Conservation (phyloP, 1,140 invertebrate genomes). For the Paramacrobiotus metropolitanus region DNA sequence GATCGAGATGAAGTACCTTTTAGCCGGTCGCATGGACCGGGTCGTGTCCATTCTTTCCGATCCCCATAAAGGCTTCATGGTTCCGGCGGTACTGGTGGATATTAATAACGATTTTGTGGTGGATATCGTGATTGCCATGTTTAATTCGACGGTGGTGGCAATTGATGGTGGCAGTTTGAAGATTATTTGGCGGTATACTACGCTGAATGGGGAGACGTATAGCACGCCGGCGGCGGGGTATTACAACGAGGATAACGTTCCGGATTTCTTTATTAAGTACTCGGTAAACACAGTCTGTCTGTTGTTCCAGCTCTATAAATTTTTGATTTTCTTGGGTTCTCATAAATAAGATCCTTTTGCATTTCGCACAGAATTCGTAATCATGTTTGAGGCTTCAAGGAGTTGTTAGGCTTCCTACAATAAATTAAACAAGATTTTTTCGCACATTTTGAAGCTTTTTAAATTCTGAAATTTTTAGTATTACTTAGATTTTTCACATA, state of each 20-base stretch:
- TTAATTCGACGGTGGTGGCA: slow-evolving; percentile 44
- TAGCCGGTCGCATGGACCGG: slow-evolving; percentile 28
- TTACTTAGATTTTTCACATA: no score
- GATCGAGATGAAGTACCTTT: slow-evolving; percentile 31
- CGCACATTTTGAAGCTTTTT: no score
- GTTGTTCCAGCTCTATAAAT: no score
- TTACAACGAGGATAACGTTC: slow-evolving; percentile 52
- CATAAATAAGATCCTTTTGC: no score
- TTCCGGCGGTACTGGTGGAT: slow-evolving; percentile 44
- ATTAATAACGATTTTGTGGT: slow-evolving; percentile 42
- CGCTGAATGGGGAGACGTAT: slow-evolving; percentile 32
- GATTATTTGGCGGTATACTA: slow-evolving; percentile 43
- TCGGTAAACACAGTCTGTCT: no score
- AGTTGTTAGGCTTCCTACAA: no score
- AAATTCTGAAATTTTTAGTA: no score
- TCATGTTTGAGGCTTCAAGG: no score
- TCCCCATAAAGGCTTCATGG: slow-evolving; percentile 27
- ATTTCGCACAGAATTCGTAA: no score
- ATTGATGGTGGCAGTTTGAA: slow-evolving; percentile 40
- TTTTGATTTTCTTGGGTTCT: no score
- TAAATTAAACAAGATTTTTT: no score
- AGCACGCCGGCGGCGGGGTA: slow-evolving; percentile 53
- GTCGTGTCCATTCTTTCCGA: slow-evolving; percentile 19
- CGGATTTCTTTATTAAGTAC: slow-evolving; percentile 57
- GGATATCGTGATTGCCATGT: slow-evolving; percentile 46